phyloP scores from a whole-genome alignment of 2,888 invertebrate species.

The Lymantria dispar region DNA sequence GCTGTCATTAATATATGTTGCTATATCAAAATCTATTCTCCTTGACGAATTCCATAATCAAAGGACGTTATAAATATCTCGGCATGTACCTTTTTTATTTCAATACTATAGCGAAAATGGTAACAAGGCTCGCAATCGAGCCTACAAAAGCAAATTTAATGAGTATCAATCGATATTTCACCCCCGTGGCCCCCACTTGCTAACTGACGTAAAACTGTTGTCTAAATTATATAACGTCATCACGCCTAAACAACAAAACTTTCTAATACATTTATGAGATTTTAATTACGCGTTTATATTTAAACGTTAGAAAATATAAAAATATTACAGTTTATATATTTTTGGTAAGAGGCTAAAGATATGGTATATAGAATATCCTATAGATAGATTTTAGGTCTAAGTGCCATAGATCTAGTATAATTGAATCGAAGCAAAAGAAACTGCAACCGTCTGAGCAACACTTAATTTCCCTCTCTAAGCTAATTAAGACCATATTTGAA shows the following conservation, averaged over 20 bases:
- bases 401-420: too few species aligned
- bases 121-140: constrained; percentile 37
- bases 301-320: not conserved
- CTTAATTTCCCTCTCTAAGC: too few species aligned
- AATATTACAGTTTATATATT: not conserved
- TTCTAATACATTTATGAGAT: not conserved
- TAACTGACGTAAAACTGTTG: constrained; percentile 7
- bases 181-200: constrained; percentile 5
- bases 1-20: too few species aligned
- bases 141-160: constrained; percentile 38
- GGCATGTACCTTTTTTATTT: constrained; percentile 3
- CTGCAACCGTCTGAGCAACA: too few species aligned
- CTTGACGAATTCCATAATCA: too few species aligned
- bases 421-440: too few species aligned
- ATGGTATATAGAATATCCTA: too few species aligned
- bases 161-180: constrained; percentile 39
- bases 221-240: constrained; percentile 1
- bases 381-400: too few species aligned
- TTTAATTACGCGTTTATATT: not conserved
- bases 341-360: too few species aligned
- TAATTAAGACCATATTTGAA: too few species aligned
- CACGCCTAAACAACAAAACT: not conserved
- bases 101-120: constrained; percentile 42
- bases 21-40: too few species aligned
- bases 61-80: too few species aligned